Evolutionary conservation across 2,797 vertebrate genomes (phyloP).

Genomic region (Fringilla coelebs): DNA sequence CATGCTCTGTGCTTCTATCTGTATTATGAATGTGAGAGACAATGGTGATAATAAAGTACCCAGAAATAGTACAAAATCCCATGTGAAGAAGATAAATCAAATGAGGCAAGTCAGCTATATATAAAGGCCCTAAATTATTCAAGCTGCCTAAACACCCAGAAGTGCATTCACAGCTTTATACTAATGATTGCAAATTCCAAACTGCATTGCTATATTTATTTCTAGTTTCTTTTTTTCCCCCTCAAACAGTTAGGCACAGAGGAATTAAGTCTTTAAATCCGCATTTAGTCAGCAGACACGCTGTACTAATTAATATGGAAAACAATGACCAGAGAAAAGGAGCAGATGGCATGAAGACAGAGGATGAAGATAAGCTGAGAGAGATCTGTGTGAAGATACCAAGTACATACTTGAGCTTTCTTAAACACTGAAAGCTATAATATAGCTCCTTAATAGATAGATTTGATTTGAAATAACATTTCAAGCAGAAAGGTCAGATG

Average conservation of each 20-base stretch:
- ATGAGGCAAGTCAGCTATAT: slow-evolving; percentile 58
- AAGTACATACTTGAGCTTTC: not conserved
- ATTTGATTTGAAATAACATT: slow-evolving; percentile 11
- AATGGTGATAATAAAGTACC: slow-evolving; percentile 32
- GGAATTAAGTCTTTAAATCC: slow-evolving; percentile 45
- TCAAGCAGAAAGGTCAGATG: slow-evolving; percentile 12
- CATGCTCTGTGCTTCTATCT: not conserved
- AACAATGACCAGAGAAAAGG: slow-evolving; percentile 39
- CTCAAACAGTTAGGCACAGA: not conserved
- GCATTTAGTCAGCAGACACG: slow-evolving; percentile 36
- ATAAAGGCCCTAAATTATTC: slow-evolving; percentile 60
- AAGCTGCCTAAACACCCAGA: slow-evolving; percentile 59
- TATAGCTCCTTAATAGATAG: not conserved
- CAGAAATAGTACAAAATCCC: slow-evolving; percentile 46
- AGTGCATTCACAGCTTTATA: slow-evolving; percentile 40
- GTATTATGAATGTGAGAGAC: not conserved
- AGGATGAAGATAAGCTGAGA: not conserved
- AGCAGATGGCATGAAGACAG: slow-evolving; percentile 27
- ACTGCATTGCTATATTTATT: not conserved
- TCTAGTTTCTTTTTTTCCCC: not conserved
- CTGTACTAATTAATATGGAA: slow-evolving; percentile 42
- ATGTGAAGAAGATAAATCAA: slow-evolving; percentile 46
- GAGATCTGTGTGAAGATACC: not conserved
- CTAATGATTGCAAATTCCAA: slow-evolving; percentile 53
- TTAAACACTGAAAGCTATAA: not conserved